A percentile compares a stretch with the other conserved stretches of the same genome.
These are phyloP conservation scores for Iguana delicatissima DNA, from an alignment of 2,797 vertebrate genomes.

Conservation along the genomic window DNA sequence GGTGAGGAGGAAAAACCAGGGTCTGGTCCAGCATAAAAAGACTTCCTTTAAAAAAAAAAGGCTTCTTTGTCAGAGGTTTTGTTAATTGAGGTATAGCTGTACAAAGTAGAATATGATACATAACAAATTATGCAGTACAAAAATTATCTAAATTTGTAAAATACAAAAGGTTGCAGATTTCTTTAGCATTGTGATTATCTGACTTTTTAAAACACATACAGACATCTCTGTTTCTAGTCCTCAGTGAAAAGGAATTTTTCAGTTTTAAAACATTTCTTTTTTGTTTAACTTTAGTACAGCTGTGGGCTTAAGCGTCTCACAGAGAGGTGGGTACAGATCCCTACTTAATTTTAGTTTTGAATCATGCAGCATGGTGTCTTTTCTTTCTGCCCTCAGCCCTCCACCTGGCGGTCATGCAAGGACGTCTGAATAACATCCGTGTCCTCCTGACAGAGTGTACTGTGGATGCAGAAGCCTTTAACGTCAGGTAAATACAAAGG, in stretches of 20 bases:
- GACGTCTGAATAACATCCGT: conserved; percentile 95
- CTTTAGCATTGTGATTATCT: background rate
- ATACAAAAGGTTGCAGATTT: too few relatives aligned
- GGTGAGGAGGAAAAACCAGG: too few relatives aligned
- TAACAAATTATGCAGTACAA: too few relatives aligned
- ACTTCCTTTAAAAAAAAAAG: too few relatives aligned
- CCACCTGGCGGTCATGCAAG: conserved; percentile 97
- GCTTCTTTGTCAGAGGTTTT: too few relatives aligned
- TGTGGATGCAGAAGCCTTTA: conserved; percentile 96
- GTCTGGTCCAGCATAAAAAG: too few relatives aligned
- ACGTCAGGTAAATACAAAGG: conserved; percentile 85
- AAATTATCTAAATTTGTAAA: too few relatives aligned
- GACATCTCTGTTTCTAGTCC: background rate
- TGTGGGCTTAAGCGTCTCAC: background rate
- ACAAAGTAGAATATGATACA: too few relatives aligned
- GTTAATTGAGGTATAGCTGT: too few relatives aligned
- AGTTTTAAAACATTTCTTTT: background rate
- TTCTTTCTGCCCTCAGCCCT: conserved; percentile 83
- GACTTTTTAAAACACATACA: background rate
- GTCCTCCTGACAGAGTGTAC: conserved; percentile 95
- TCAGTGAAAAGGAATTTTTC: background rate
- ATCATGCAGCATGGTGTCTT: conserved; percentile 10
- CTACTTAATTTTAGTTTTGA: background rate
- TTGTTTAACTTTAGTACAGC: background rate
- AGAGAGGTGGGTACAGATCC: background rate